These are phyloP conservation scores for Vanessa atalanta DNA, from an alignment of 1,140 invertebrate species.

Conservation along the genomic window DNA sequence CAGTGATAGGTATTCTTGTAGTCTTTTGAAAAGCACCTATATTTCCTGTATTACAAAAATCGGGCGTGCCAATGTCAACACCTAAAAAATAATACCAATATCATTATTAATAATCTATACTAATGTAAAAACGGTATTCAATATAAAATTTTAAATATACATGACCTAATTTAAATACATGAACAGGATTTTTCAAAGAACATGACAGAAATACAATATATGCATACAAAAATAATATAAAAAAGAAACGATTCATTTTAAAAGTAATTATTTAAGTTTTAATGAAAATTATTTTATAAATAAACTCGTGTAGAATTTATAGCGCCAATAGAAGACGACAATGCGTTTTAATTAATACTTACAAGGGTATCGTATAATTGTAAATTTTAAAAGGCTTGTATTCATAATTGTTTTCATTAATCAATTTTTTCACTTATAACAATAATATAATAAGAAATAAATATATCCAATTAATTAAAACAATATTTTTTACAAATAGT, in stretches of 20 bases:
- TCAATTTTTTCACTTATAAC: no score
- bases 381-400: no score
- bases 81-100: conserved; percentile 5
- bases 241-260: conserved; percentile 7
- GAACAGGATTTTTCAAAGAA: not conserved
- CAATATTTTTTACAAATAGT: no score
- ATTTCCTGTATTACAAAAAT: conserved; percentile 15
- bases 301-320: no score
- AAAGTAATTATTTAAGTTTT: not conserved
- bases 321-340: no score
- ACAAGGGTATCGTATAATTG: no score
- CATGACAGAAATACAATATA: not conserved
- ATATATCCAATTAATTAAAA: no score
- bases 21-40: conserved; percentile 31
- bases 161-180: conserved; percentile 26
- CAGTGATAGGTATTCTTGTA: conserved; percentile 24
- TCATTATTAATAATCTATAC: no score
- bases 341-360: no score
- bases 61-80: conserved; percentile 13
- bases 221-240: conserved; percentile 3
- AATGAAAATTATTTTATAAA: no score
- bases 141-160: not conserved
- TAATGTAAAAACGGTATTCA: not conserved
- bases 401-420: no score
- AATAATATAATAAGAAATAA: no score